These are phyloP conservation scores for Chinchilla lanigera DNA, from an alignment of 2,113 vertebrate species.

Conservation along the genomic window DNA sequence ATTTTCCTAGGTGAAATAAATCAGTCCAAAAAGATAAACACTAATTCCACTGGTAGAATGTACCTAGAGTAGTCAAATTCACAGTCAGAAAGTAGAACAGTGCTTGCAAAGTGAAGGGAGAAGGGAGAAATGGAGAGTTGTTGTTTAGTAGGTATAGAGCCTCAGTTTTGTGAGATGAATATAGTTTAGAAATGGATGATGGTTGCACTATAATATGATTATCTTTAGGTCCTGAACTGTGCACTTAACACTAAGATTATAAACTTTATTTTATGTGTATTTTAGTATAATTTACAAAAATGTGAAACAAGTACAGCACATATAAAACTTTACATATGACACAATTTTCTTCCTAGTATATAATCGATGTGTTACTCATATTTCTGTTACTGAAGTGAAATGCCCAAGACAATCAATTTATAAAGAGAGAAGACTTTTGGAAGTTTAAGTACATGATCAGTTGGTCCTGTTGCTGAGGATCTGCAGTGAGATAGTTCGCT, in stretches of 20 bases:
- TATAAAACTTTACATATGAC: not conserved
- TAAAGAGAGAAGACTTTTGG: not conserved
- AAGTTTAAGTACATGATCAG: not conserved
- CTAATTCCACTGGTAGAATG: not conserved
- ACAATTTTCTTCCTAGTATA: not conserved
- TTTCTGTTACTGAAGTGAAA: not conserved
- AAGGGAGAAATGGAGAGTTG: not conserved
- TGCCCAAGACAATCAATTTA: not conserved
- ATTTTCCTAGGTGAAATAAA: constrained; percentile 8
- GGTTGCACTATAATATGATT: not conserved
- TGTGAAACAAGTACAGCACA: not conserved
- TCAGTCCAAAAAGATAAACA: not conserved
- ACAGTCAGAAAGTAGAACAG: not conserved
- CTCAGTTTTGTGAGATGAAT: constrained; percentile 16
- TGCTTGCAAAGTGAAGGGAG: not conserved
- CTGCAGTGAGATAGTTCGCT: not conserved
- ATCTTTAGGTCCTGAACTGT: not conserved
- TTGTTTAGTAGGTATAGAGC: not conserved
- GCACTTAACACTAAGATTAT: not conserved
- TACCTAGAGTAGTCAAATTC: not conserved
- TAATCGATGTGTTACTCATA: not conserved
- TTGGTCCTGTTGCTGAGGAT: not conserved
- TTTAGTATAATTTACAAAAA: not conserved
- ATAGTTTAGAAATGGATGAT: not conserved
- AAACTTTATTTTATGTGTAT: not conserved